phyloP scores from a whole-genome alignment of 2,888 invertebrate genomes.

The Drosophila paranaensis region DNA sequence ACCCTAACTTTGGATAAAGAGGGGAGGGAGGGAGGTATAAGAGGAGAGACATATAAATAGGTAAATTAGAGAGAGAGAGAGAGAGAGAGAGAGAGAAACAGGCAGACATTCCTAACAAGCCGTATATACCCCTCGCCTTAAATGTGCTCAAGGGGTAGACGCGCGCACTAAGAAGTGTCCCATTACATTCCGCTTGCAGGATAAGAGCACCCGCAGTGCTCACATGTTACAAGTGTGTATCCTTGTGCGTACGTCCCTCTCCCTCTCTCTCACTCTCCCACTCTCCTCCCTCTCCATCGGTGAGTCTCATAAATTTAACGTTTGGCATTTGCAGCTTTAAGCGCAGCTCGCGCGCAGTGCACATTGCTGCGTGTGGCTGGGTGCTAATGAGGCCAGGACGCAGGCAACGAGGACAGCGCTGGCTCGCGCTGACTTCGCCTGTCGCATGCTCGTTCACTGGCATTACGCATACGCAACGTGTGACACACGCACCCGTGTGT shows the following conservation, averaged over 20 bases:
- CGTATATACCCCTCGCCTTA: not conserved
- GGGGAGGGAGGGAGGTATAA: not conserved
- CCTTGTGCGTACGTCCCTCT: slow-evolving; percentile 15
- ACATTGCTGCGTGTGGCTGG: slow-evolving; percentile 31
- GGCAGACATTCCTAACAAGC: too few relatives aligned
- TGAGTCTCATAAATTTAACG: slow-evolving; percentile 34
- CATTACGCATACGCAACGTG: slow-evolving; percentile 64
- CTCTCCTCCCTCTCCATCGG: not conserved
- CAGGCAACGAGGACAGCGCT: slow-evolving; percentile 17
- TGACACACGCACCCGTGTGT: slow-evolving; percentile 2
- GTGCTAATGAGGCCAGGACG: slow-evolving; percentile 43
- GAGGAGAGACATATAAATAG: too few relatives aligned
- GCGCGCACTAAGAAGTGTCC: slow-evolving; percentile 1
- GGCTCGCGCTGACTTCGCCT: slow-evolving; percentile 6
- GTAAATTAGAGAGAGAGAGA: not conserved
- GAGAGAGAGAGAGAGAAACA: too few relatives aligned
- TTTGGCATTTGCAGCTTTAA: slow-evolving; percentile 50
- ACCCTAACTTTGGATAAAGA: not conserved
- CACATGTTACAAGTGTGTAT: slow-evolving; percentile 1
- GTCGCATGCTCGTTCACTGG: slow-evolving; percentile 1
- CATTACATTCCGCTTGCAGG: not conserved
- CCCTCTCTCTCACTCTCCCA: too few relatives aligned
- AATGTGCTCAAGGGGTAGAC: not conserved
- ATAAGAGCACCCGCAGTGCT: slow-evolving; percentile 2
- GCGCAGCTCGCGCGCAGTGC: slow-evolving; percentile 25